These are phyloP conservation scores for Reticulitermes lucifugus DNA, from an alignment of 2,888 invertebrate genomes.

Conservation along the genomic window DNA sequence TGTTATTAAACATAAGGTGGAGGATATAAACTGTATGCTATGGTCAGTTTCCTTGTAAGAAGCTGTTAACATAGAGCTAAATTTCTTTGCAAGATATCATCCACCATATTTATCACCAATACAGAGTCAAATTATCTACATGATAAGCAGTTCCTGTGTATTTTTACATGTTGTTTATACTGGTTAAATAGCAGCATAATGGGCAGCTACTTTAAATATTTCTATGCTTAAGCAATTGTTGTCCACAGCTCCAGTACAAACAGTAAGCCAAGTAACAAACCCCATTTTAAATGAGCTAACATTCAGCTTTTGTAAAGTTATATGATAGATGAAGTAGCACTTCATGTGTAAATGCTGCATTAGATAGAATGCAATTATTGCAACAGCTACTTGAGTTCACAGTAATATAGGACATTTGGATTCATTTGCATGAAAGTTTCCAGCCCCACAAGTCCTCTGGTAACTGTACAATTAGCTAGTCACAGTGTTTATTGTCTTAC, in stretches of 20 bases:
- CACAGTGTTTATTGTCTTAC: too few species aligned
- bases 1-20: background rate
- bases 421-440: constrained; percentile 2
- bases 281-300: constrained; percentile 14
- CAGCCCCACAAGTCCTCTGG: background rate
- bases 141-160: background rate
- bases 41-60: background rate
- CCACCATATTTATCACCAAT: background rate
- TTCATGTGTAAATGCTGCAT: background rate
- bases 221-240: constrained; percentile 14
- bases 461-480: background rate
- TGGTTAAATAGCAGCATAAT: background rate
- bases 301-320: background rate
- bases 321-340: background rate
- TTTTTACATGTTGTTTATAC: background rate
- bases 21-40: background rate
- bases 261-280: constrained; percentile 5
- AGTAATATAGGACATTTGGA: background rate
- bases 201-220: constrained; percentile 8
- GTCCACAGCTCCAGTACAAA: constrained; percentile 14
- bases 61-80: background rate
- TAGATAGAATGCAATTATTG: background rate
- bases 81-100: background rate
- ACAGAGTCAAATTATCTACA: background rate
- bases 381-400: constrained; percentile 12